Base-by-base conservation (phyloP, 2,888 invertebrate genomes). In the Xanthorhoe spadicearia region DNA sequence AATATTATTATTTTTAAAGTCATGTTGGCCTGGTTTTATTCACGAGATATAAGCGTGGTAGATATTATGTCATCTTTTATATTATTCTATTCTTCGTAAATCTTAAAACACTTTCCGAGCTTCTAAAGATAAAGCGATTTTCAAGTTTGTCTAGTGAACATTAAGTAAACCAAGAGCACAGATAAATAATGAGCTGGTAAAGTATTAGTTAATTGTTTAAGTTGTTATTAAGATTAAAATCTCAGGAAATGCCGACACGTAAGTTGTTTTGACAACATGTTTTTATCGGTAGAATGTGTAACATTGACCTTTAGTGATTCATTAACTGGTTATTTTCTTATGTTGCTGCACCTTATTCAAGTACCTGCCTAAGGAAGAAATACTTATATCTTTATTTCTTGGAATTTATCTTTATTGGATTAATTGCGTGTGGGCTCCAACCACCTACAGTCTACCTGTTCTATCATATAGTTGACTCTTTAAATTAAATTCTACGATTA, bases 221-320 rank as follows among this genome's bases (percentile, higher is more conserved):
- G 38, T 43, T 43, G 38, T 43, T 43, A 43, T 4, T 43, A 43
- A 43, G 38, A 43, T 43, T 43, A 13, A 43, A 43, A 61, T 28
- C 61, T 32, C 61, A 49, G 61, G 57, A 60, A 61, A 66, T 66
- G 55, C 51, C 52, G 56, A 60, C 52, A 48, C 55, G 56, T 63
- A 49, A 46, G 35, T 55, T 52, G 52, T 59, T 55, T 5, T 48
- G 32, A 48, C n/a, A 48, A 32, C 52, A 52, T 48, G 52, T 56
- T 65, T 60, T 57, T 56, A 55, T 35, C 43, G 28, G 35, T 53
- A 43, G 38, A 43, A 64, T 61, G 13, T 54, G 56, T 68, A 38
- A 60, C 63, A 48, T 59, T 64, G 58, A 65, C 65, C 64, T 69
- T 66, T 58, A 49, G 23, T 72, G 65, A 69, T 55, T 72, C 70